Evolutionary conservation across 1,140 invertebrate genomes (phyloP).

Genomic region (Sarcophaga peregrina): DNA sequence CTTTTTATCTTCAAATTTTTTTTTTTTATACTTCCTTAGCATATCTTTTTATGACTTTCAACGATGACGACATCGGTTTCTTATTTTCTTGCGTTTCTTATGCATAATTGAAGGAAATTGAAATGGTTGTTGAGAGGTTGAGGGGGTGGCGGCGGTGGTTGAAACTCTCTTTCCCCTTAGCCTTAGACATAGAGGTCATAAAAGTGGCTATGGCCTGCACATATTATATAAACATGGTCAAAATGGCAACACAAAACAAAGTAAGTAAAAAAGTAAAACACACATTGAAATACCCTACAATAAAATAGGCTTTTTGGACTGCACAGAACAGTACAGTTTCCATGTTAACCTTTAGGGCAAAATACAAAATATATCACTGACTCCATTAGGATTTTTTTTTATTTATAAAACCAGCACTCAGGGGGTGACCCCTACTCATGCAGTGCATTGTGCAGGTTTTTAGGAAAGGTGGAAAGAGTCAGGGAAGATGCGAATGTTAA

Average conservation of each 20-base stretch:
- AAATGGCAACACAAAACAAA: background rate
- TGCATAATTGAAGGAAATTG: constrained; percentile 24
- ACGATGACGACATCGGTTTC: constrained; percentile 35
- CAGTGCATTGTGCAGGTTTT: too few relatives aligned
- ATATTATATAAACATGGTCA: constrained; percentile 9
- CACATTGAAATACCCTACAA: background rate
- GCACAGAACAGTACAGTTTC: too few relatives aligned
- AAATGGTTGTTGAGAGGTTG: background rate
- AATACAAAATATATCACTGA: too few relatives aligned
- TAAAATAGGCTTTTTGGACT: too few relatives aligned
- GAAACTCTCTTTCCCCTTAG: background rate
- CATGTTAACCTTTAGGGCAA: too few relatives aligned
- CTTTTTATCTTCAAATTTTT: background rate
- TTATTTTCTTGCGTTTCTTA: constrained; percentile 18
- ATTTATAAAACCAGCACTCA: too few relatives aligned
- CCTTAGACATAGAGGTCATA: background rate
- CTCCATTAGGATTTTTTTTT: too few relatives aligned
- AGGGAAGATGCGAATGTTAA: too few relatives aligned
- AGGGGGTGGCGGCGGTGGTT: background rate
- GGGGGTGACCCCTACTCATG: too few relatives aligned
- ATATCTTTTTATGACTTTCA: constrained; percentile 30
- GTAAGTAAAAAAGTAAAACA: background rate
- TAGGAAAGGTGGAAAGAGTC: too few relatives aligned
- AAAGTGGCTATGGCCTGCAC: background rate
- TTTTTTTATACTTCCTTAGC: background rate